Conservation (phyloP, 2,113 vertebrate genomes). For the Peucedramus taeniatus region DNA sequence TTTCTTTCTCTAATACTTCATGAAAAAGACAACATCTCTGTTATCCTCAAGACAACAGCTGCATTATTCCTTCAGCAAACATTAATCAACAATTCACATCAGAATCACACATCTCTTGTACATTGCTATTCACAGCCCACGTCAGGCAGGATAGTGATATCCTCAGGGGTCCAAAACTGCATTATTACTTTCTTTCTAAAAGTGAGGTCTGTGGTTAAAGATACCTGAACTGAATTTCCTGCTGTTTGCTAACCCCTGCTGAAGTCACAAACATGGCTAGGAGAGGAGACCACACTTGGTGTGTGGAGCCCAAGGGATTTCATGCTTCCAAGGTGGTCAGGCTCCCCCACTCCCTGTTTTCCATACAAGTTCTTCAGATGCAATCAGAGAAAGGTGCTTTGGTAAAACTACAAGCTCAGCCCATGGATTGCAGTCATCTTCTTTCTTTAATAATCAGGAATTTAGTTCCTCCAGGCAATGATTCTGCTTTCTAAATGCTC, state of each 20-base stretch:
- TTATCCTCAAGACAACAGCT: background rate
- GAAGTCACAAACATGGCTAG: background rate
- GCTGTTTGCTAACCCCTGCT: background rate
- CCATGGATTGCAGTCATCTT: background rate
- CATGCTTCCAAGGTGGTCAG: background rate
- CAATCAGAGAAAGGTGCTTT: background rate
- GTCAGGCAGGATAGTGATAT: background rate
- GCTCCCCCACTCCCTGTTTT: background rate
- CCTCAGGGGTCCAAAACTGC: background rate
- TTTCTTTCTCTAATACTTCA: background rate
- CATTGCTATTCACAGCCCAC: background rate
- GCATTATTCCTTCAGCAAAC: background rate
- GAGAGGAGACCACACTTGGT: background rate
- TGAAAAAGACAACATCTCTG: background rate
- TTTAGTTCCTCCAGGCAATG: background rate
- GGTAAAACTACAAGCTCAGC: background rate
- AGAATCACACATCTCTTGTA: background rate
- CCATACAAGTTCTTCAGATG: background rate
- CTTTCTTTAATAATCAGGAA: background rate
- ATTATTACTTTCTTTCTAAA: background rate
- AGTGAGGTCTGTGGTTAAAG: background rate
- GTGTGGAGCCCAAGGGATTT: background rate
- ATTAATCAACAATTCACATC: background rate
- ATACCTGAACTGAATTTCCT: background rate
- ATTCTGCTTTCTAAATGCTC: conserved; percentile 5